phyloP scores from a whole-genome alignment of 1,140 invertebrate species.

The Drosophila watanabei region DNA sequence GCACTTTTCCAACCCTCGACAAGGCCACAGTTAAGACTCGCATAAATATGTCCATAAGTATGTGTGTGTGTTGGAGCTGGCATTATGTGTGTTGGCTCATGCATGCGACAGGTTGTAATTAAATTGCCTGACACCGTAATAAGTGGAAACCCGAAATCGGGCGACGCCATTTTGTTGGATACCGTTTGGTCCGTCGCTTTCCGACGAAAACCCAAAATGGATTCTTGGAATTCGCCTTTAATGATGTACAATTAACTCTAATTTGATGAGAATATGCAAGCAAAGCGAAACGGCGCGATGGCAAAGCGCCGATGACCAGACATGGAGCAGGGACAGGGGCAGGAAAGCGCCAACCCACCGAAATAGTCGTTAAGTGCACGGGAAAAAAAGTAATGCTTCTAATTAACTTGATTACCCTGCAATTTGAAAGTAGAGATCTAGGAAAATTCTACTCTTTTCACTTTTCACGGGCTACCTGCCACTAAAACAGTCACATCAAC shows the following conservation, averaged over 20 bases:
- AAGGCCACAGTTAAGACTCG: slow-evolving; percentile 17
- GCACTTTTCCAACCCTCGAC: slow-evolving; percentile 34
- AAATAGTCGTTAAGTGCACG: slow-evolving; percentile 49
- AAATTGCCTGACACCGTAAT: slow-evolving; percentile 68
- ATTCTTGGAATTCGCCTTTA: slow-evolving; percentile 75
- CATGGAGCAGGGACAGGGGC: not conserved
- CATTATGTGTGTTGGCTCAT: slow-evolving; percentile 23
- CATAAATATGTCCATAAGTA: slow-evolving; percentile 1
- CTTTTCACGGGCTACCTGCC: slow-evolving; percentile 41
- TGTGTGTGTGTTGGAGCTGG: not conserved
- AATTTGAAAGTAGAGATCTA: slow-evolving; percentile 61
- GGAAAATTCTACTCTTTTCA: slow-evolving; percentile 57
- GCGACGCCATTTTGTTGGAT: slow-evolving; percentile 71
- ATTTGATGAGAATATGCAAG: slow-evolving; percentile 80
- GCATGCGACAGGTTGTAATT: slow-evolving; percentile 64
- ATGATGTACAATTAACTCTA: slow-evolving; percentile 81
- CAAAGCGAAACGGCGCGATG: slow-evolving; percentile 58
- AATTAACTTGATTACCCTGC: slow-evolving; percentile 74
- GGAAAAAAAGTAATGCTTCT: slow-evolving; percentile 53
- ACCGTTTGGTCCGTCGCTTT: slow-evolving; percentile 28
- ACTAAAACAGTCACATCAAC: not conserved
- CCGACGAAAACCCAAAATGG: slow-evolving; percentile 69
- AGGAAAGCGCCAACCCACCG: slow-evolving; percentile 11
- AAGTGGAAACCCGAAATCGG: slow-evolving; percentile 51
- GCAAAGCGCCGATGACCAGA: slow-evolving; percentile 42